Conservation (phyloP, 2,888 invertebrate genomes). For the Drosophila diplacantha region DNA sequence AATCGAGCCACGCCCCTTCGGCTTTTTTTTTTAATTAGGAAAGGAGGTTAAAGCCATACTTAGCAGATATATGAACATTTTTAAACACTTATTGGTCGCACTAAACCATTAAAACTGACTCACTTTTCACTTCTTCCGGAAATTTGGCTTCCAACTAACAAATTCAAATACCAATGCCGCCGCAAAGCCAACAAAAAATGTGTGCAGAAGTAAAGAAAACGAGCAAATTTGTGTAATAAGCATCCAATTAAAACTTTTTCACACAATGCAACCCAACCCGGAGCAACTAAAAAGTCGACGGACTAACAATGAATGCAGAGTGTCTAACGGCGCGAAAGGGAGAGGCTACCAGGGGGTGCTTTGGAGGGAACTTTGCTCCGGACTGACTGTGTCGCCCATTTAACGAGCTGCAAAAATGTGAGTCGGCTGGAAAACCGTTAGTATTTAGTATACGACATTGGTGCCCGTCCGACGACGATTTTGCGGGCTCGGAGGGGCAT, state of each 20-base stretch:
- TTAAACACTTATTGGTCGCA: background rate
- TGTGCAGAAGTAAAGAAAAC: conserved; percentile 36
- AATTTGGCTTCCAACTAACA: conserved; percentile 22
- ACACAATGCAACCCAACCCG: conserved; percentile 49
- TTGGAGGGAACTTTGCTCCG: conserved; percentile 22
- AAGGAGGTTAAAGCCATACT: background rate
- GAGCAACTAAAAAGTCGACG: conserved; percentile 32
- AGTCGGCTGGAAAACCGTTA: conserved; percentile 31
- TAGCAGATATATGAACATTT: background rate
- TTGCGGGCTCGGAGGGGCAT: conserved; percentile 18
- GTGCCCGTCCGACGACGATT: background rate
- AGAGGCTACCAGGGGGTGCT: conserved; percentile 15
- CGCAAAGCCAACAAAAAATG: conserved; percentile 9
- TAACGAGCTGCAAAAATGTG: conserved; percentile 70
- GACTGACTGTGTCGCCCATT: conserved; percentile 59
- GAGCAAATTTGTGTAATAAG: conserved; percentile 62
- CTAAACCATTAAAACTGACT: conserved; percentile 21
- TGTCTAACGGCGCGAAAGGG: conserved; percentile 44
- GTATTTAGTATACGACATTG: conserved; percentile 26
- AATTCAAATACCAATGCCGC: conserved; percentile 9
- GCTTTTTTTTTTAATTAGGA: conserved; percentile 47
- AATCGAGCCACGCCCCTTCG: conserved; percentile 66
- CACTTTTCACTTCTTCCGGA: conserved; percentile 17
- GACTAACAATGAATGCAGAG: conserved; percentile 46
- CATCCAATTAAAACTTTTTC: conserved; percentile 69